Conservation (phyloP, 2,888 invertebrate species). For the Dynastes maya region DNA sequence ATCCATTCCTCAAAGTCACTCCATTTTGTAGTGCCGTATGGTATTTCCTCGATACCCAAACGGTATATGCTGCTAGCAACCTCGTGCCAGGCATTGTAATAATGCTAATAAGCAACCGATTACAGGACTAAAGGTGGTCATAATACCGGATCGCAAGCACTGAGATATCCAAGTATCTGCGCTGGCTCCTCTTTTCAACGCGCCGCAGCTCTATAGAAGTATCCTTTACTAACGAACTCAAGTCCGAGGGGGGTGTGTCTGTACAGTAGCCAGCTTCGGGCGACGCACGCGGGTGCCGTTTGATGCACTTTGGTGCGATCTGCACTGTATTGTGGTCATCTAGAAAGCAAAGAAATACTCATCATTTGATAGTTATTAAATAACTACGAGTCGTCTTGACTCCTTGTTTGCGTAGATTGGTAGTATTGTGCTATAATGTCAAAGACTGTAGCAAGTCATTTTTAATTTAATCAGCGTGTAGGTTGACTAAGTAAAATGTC, state of each 20-base stretch:
- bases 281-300: constrained; percentile 61
- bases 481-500: too few species aligned
- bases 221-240: constrained; percentile 30
- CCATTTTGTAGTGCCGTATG: too few species aligned
- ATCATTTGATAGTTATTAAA: too few species aligned
- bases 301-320: constrained; percentile 63
- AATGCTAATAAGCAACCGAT: constrained; percentile 66
- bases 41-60: constrained; percentile 51
- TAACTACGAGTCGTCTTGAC: too few species aligned
- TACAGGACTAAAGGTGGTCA: constrained; percentile 64
- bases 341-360: too few species aligned
- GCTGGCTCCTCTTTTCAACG: constrained; percentile 13
- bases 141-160: constrained; percentile 62
- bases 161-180: constrained; percentile 42
- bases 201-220: not conserved
- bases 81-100: constrained; percentile 62
- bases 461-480: too few species aligned
- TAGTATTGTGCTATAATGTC: too few species aligned
- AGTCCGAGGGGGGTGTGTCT: constrained; percentile 64
- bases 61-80: constrained; percentile 56
- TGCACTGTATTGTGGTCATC: constrained; percentile 1
- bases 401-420: too few species aligned
- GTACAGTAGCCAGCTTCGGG: constrained; percentile 65
- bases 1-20: too few species aligned
- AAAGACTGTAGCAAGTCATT: too few species aligned